Evolutionary conservation across 2,113 vertebrate species (phyloP).

Genomic region (Lanius collurio): DNA sequence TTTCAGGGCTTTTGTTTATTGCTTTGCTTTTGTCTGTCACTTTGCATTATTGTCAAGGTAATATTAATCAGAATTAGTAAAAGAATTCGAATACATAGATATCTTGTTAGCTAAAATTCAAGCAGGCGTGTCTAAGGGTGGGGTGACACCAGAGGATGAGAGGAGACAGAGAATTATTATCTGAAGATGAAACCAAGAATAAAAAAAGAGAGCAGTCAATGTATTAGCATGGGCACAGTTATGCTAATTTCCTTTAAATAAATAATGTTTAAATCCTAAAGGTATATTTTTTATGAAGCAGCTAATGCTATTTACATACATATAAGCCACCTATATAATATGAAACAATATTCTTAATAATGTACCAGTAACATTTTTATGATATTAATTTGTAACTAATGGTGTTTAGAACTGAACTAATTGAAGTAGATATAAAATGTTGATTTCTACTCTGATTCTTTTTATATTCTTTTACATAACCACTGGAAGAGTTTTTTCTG

Average conservation of each 20-base stretch:
- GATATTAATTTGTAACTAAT: background rate
- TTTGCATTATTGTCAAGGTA: slow-evolving; percentile 27
- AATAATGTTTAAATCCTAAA: background rate
- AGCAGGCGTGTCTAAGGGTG: slow-evolving; percentile 31
- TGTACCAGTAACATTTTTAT: background rate
- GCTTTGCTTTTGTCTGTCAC: slow-evolving; percentile 21
- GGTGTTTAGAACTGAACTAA: background rate
- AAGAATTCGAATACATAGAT: background rate
- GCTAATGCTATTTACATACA: background rate
- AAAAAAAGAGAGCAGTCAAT: background rate
- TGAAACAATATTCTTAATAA: background rate
- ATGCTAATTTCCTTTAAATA: background rate
- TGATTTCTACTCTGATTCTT: background rate
- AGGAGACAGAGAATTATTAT: slow-evolving; percentile 9
- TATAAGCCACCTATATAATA: background rate
- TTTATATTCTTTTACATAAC: slow-evolving; percentile 1
- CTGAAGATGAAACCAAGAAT: background rate
- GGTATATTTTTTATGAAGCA: background rate
- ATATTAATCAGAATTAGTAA: background rate
- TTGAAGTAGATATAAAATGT: background rate
- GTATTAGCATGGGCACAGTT: background rate
- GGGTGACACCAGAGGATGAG: slow-evolving; percentile 9
- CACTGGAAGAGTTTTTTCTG: background rate
- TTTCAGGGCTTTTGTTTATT: slow-evolving; percentile 26
- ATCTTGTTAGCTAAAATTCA: slow-evolving; percentile 27